phyloP scores from a whole-genome alignment of 2,888 invertebrate species.

The Synergus laeviventris region DNA sequence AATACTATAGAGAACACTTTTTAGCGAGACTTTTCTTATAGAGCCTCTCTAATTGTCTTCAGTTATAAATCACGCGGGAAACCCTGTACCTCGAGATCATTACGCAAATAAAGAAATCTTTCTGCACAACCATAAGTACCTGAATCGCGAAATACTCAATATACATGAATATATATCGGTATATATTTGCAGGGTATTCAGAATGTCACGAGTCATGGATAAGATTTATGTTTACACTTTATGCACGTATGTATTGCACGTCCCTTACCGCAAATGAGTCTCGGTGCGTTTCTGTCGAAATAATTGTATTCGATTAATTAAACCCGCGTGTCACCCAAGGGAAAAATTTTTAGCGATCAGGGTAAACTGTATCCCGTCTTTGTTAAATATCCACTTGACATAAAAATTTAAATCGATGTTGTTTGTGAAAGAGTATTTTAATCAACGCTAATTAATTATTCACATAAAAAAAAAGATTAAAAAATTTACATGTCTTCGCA shows the following conservation, averaged over 20 bases:
- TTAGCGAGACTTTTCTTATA: not conserved
- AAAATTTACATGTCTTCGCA: too few species aligned
- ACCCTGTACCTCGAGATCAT: not conserved
- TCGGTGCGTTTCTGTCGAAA: conserved; percentile 40
- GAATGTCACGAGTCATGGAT: conserved; percentile 35
- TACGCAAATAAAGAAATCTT: conserved; percentile 30
- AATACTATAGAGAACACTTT: not conserved
- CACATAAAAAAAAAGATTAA: not conserved
- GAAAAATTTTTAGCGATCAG: not conserved
- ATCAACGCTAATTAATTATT: conserved; percentile 4
- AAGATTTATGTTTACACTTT: conserved; percentile 42
- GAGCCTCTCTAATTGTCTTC: not conserved
- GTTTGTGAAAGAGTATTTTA: not conserved
- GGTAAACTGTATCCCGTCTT: not conserved
- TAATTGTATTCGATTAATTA: conserved; percentile 45
- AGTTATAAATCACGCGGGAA: not conserved
- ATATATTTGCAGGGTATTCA: conserved; percentile 10
- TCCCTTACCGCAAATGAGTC: conserved; percentile 14
- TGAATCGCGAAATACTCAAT: conserved; percentile 26
- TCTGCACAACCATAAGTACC: not conserved
- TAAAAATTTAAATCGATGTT: not conserved
- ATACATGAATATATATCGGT: not conserved
- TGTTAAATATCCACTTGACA: not conserved
- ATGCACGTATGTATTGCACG: conserved; percentile 37
- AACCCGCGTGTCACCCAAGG: not conserved